Evolutionary conservation across 2,113 vertebrate species (phyloP).

Genomic region (Lophotis ruficrista): DNA sequence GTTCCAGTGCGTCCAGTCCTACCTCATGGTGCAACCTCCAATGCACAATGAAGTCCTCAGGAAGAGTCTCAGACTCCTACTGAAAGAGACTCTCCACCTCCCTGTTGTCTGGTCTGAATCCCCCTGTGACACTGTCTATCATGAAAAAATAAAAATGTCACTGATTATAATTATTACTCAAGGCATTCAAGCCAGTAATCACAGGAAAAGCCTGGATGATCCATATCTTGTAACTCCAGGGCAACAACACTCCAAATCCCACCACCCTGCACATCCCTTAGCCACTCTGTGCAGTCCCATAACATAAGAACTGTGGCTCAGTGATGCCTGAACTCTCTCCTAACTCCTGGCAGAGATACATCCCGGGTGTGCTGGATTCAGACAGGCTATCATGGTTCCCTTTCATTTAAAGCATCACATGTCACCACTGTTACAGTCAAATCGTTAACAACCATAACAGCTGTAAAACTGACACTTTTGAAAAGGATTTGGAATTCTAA

Average conservation of each 20-base stretch:
- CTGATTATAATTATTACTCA: neutral
- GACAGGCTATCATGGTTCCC: neutral
- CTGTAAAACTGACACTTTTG: neutral
- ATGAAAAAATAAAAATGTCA: neutral
- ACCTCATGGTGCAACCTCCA: neutral
- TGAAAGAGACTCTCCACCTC: neutral
- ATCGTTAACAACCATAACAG: neutral
- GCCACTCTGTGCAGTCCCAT: neutral
- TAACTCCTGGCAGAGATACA: neutral
- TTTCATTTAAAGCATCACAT: neutral
- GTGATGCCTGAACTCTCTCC: neutral
- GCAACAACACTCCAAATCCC: neutral
- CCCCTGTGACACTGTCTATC: neutral
- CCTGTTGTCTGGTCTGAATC: neutral
- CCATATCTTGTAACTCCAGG: neutral
- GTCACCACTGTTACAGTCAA: neutral
- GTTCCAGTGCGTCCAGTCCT: neutral
- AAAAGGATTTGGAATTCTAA: slow-evolving; percentile 18
- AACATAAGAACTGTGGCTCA: neutral
- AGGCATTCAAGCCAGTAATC: neutral
- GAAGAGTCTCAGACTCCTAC: neutral
- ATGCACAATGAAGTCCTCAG: neutral
- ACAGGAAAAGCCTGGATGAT: neutral
- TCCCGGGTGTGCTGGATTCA: neutral
- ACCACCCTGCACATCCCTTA: neutral